Evolutionary conservation across 2,888 invertebrate species (phyloP).

Genomic region (Chrysina gloriosa): DNA sequence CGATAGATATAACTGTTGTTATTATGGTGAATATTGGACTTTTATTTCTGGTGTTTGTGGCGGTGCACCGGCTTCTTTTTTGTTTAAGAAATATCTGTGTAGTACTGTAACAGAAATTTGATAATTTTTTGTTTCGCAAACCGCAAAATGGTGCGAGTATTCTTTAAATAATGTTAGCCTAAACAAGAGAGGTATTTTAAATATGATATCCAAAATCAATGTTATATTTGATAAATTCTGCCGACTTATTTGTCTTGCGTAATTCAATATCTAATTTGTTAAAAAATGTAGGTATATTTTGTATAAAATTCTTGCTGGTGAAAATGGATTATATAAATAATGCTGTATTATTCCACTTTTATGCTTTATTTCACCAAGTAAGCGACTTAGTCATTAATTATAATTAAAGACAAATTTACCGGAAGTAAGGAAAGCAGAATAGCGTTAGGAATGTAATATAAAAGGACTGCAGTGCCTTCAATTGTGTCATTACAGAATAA

Average conservation of each 20-base stretch:
- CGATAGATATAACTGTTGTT: constrained; percentile 4
- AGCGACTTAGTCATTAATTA: background rate
- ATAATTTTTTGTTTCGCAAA: background rate
- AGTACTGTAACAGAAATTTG: background rate
- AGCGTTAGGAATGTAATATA: background rate
- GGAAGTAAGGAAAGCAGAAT: background rate
- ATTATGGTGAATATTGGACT: background rate
- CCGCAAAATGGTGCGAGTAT: constrained; percentile 10
- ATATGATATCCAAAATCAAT: background rate
- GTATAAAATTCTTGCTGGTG: constrained; percentile 8
- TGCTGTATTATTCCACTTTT: background rate
- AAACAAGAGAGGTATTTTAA: constrained; percentile 1
- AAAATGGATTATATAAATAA: constrained; percentile 17
- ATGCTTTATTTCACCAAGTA: background rate
- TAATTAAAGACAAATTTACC: background rate
- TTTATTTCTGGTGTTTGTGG: constrained; percentile 4
- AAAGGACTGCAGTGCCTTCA: no score
- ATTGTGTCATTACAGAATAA: no score
- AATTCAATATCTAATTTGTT: constrained; percentile 23
- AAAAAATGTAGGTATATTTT: constrained; percentile 17
- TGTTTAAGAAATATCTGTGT: background rate
- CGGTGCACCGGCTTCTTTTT: background rate
- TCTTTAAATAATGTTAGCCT: background rate
- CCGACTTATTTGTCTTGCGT: constrained; percentile 3
- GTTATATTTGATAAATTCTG: background rate